Conservation (phyloP, 2,888 invertebrate genomes). For the Elysia crispata region DNA sequence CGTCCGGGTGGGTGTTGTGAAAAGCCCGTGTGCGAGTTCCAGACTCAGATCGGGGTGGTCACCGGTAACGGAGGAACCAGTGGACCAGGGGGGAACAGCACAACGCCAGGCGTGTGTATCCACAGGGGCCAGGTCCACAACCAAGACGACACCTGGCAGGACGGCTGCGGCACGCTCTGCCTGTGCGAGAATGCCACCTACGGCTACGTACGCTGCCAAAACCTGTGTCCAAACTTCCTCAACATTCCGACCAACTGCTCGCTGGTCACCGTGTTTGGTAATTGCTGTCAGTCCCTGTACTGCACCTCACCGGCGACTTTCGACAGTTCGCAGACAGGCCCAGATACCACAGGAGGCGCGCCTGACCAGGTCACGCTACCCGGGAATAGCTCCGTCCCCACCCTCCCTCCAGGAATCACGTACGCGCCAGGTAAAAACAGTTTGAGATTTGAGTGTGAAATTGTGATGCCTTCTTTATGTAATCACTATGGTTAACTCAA, state of each 20-base stretch:
- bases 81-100: slow-evolving; percentile 60
- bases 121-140: slow-evolving; percentile 39
- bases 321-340: slow-evolving; percentile 60
- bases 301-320: slow-evolving; percentile 59
- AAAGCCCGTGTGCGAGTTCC: slow-evolving; percentile 64
- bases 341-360: slow-evolving; percentile 60
- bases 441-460: too few relatives aligned
- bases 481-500: too few relatives aligned
- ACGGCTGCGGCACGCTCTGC: slow-evolving; percentile 46
- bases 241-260: neutral
- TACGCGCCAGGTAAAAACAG: slow-evolving; percentile 47
- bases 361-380: slow-evolving; percentile 50
- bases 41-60: slow-evolving; percentile 62
- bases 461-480: too few relatives aligned
- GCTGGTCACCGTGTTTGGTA: slow-evolving; percentile 28
- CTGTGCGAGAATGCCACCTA: slow-evolving; percentile 51
- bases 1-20: slow-evolving; percentile 64
- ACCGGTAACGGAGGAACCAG: slow-evolving; percentile 62
- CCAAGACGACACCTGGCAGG: slow-evolving; percentile 48
- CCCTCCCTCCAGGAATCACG: slow-evolving; percentile 55
- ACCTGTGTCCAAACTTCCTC: slow-evolving; percentile 49
- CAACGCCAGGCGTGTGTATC: slow-evolving; percentile 5
- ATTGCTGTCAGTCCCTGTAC: slow-evolving; percentile 61
- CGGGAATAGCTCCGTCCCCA: slow-evolving; percentile 52
- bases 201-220: slow-evolving; percentile 59